Evolutionary conservation across 2,797 vertebrate genomes (phyloP), one percentile per base, ranked within the genome.

Genomic region (Squalus acanthias): DNA sequence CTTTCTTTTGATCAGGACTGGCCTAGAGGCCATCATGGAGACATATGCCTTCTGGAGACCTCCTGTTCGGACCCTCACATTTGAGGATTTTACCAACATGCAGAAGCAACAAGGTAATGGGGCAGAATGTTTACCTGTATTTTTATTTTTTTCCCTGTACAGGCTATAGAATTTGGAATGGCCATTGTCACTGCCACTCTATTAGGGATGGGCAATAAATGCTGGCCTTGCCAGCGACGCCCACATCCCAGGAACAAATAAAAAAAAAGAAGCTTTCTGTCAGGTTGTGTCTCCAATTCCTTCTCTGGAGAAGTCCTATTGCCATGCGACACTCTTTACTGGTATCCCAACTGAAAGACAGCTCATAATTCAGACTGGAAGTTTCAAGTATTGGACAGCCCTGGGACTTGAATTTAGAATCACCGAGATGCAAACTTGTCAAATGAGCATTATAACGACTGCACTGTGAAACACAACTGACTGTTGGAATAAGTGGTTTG

Each of bases 11-110:
- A 53, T 74, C 97, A 99, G 99, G 97, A 99, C 99, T 0, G 99
- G 99, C 91, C 98, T 99, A 97, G 99, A 99, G 98, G 99, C 99
- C 65, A 99, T 99, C 97, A 99, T 99, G 99, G 99, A 99, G 98
- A 99, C 99, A 2, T 99, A 99, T 0, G 99, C 99, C 0, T 99
- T 99, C 97, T 99, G 99, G 99, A 99, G 99, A 98, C 99, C 99
- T 96, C 99, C 99, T 0, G 99, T 99, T 96, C 98, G 99, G 97
- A 99, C 99, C 0, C 99, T 99, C 96, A 99, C 99, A 0, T 99
- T 99, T 96, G 99, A 99, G 97, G 99, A 99, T 97, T 99, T 99
- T 98, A 99, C 99, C 96, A 99, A 98, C 97, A 99, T 99, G 99
- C 99, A 99, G 97, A 99, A 99, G 96, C 99, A 99, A 97, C 99